Evolutionary conservation across 2,797 vertebrate species (phyloP).

Genomic region (Dallia pectoralis): DNA sequence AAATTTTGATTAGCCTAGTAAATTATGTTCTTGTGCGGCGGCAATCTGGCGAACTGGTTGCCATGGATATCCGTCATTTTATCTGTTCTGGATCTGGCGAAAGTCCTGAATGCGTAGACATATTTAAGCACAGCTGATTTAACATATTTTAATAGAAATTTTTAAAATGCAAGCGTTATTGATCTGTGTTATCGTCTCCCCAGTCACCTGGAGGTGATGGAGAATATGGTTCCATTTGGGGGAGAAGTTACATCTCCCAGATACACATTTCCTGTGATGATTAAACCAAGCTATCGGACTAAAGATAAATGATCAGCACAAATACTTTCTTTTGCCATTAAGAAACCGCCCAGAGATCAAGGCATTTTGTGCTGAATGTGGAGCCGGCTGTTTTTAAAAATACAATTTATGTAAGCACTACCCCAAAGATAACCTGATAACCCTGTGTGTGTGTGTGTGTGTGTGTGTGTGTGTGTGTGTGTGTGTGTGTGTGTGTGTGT

Average conservation of each 20-base stretch:
- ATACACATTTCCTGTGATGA: neutral
- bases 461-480: neutral
- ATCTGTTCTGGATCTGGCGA: too few species aligned
- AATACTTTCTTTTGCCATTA: neutral
- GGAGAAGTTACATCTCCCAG: neutral
- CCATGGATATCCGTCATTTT: too few species aligned
- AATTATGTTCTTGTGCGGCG: too few species aligned
- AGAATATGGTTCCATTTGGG: too few species aligned
- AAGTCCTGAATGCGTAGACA: too few species aligned
- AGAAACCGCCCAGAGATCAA: neutral
- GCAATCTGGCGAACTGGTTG: too few species aligned
- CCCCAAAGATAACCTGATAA: neutral
- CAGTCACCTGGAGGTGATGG: slow-evolving; percentile 18
- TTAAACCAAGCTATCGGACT: slow-evolving; percentile 6
- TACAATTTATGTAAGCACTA: neutral
- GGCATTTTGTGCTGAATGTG: neutral
- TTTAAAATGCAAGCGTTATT: neutral
- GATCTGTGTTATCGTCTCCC: slow-evolving; percentile 5
- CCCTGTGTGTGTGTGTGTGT: neutral
- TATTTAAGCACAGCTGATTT: too few species aligned
- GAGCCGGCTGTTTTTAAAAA: neutral
- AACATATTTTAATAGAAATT: too few species aligned
- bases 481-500: neutral
- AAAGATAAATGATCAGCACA: neutral
- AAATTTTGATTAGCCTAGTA: too few species aligned